A percentile compares a stretch with the other conserved stretches of the same genome.
These are phyloP conservation scores for Musca domestica DNA, from an alignment of 1,140 invertebrate species.

Conservation along the genomic window DNA sequence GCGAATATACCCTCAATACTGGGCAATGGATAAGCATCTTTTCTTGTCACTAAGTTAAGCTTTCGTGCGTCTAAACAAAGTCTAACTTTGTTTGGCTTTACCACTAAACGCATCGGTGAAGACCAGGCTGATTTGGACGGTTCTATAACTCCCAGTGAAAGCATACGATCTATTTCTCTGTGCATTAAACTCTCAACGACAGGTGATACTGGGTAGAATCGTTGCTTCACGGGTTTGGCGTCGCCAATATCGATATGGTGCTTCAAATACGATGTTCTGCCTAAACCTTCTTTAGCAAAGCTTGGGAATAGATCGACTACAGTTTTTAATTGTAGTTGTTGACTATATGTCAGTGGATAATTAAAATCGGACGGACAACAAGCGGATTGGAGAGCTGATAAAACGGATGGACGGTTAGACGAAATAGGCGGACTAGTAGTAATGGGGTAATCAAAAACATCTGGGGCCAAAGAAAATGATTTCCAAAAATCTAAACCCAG, in stretches of 20 bases:
- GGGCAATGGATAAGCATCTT: too few relatives aligned
- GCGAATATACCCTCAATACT: too few relatives aligned
- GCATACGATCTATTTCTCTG: slow-evolving; percentile 34
- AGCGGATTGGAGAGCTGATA: too few relatives aligned
- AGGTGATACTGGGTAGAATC: slow-evolving; percentile 27
- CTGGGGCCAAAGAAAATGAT: slow-evolving; percentile 5
- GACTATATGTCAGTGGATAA: neutral
- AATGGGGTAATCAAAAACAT: neutral
- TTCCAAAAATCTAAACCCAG: slow-evolving; percentile 17
- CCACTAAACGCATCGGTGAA: too few relatives aligned
- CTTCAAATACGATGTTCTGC: too few relatives aligned
- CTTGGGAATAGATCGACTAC: slow-evolving; percentile 1
- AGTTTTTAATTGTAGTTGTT: slow-evolving; percentile 1
- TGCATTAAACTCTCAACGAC: slow-evolving; percentile 32
- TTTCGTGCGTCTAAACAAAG: slow-evolving; percentile 40
- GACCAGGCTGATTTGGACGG: slow-evolving; percentile 10
- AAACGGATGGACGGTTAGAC: too few relatives aligned
- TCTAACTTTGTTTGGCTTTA: too few relatives aligned
- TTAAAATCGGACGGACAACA: too few relatives aligned
- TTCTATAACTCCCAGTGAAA: slow-evolving; percentile 35
- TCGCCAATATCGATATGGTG: slow-evolving; percentile 13
- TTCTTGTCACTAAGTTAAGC: slow-evolving; percentile 32
- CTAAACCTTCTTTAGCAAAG: too few relatives aligned
- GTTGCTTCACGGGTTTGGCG: slow-evolving; percentile 27
- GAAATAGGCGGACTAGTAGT: too few relatives aligned